A percentile compares a stretch with the other conserved stretches of the same genome.
These are phyloP conservation scores for Agonopterix arenella DNA, from an alignment of 2,888 invertebrate species.

Conservation along the genomic window DNA sequence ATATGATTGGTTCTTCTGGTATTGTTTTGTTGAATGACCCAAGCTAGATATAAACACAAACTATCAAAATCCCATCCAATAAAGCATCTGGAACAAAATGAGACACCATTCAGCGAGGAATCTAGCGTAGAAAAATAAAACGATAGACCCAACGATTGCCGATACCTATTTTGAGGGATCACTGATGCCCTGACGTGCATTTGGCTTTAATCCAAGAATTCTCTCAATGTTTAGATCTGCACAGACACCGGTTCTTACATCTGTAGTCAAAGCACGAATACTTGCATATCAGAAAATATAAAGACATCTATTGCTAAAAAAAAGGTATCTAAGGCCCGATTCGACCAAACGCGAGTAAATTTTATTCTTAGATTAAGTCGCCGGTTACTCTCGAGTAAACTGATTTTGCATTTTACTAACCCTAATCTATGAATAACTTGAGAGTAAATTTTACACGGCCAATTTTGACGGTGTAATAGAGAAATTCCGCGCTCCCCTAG, in stretches of 20 bases:
- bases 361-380: too few species aligned
- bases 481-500: too few species aligned
- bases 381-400: too few species aligned
- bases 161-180: constrained; percentile 42
- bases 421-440: too few species aligned
- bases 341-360: too few species aligned
- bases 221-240: constrained; percentile 26
- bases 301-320: too few species aligned
- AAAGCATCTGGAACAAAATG: constrained; percentile 1
- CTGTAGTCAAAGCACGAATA: neutral
- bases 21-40: too few species aligned
- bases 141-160: constrained; percentile 20
- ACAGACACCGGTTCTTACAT: constrained; percentile 19
- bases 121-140: constrained; percentile 31
- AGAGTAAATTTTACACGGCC: too few species aligned
- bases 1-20: too few species aligned
- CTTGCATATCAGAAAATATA: neutral
- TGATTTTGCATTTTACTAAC: too few species aligned
- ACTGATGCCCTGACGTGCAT: constrained; percentile 5
- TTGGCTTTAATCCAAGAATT: constrained; percentile 46
- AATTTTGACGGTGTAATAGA: too few species aligned
- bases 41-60: neutral
- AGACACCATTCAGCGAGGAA: constrained; percentile 13
- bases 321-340: too few species aligned
- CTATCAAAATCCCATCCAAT: neutral